Evolutionary conservation across 2,113 vertebrate genomes (phyloP), one percentile per base, ranked within the genome.

Genomic region (Zosterops pallidus): DNA sequence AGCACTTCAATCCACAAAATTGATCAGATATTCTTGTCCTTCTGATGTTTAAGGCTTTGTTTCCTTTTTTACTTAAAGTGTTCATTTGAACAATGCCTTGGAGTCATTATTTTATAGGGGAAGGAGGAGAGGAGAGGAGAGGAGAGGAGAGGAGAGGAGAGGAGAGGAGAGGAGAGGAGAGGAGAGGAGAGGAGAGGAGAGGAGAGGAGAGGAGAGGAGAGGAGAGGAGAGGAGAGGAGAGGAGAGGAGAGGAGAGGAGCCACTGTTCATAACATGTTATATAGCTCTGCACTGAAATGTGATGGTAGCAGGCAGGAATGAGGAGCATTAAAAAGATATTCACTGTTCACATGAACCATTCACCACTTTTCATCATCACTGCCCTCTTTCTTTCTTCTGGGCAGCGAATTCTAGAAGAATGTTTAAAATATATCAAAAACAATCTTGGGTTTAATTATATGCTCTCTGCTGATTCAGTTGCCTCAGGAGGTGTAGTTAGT

Each of bases 341-440:
- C 14, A 16, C 6, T 35, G 15, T 23, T 74, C 35, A 76, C 26
- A 28, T 1, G 3, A 87, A 69, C 31, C 2, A 3, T 64, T 76
- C 1, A 6, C 55, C 42, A 11, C 31, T 31, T 67, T 62, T 71
- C 62, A 14, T 57, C 9, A 5, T 23, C 1, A 0, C 52, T 87
- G 78, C 23, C 64, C 60, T 87, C 63, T 44, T 87, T 49, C 55
- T 65, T 69, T 72, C 44, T 64, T 74, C 72, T 2, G 14, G 25
- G 46, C 44, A 64, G 67, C 91, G 63, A 69, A 76, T 95, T 91
- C 86, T 77, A 92, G 81, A 93, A 83, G 55, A 65, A 80, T 9
- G 44, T 59, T 87, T 72, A 56, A 87, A 83, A 92, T 25, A 29
- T 18, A 92, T 50, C 25, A 33, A 42, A 81, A 74, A 8, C 77